Percentiles rank a stretch among this genome's conserved stretches.
phyloP scores from a whole-genome alignment of 2,797 vertebrate species.

The Chaetophractus vellerosus region DNA sequence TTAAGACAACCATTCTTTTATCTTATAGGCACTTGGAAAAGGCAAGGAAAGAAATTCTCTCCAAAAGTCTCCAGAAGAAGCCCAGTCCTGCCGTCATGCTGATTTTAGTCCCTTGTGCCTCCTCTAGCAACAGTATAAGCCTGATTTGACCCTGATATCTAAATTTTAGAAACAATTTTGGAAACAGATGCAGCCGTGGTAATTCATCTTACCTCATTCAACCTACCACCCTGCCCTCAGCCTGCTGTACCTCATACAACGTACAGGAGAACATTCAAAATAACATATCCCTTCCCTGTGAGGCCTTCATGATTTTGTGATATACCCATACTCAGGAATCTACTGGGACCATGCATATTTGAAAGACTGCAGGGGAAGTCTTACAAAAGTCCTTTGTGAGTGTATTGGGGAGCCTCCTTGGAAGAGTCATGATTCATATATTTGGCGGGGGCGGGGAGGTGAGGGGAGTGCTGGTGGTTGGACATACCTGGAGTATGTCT shows the following conservation, averaged over 20 bases:
- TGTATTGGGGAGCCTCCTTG: not conserved
- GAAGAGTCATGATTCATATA: not conserved
- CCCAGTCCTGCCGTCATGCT: not conserved
- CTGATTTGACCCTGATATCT: not conserved
- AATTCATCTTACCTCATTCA: constrained; percentile 12
- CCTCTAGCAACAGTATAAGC: not conserved
- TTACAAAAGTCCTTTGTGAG: not conserved
- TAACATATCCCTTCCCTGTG: constrained; percentile 21
- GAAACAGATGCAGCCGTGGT: constrained; percentile 33
- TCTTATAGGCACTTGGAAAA: too few species aligned
- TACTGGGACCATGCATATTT: not conserved
- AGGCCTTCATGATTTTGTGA: not conserved
- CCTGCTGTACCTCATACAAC: not conserved
- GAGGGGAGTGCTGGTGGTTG: not conserved
- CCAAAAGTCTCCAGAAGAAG: not conserved
- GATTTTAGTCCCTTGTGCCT: not conserved
- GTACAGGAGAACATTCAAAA: not conserved
- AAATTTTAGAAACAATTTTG: not conserved
- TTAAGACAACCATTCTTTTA: too few species aligned
- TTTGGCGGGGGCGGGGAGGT: not conserved
- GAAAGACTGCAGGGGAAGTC: not conserved
- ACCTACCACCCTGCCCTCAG: not conserved
- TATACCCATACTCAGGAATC: not conserved
- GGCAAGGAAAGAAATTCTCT: too few species aligned
- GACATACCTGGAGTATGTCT: not conserved